Base-by-base conservation (phyloP, 2,888 invertebrate genomes). In the Galerucella pusilla region DNA sequence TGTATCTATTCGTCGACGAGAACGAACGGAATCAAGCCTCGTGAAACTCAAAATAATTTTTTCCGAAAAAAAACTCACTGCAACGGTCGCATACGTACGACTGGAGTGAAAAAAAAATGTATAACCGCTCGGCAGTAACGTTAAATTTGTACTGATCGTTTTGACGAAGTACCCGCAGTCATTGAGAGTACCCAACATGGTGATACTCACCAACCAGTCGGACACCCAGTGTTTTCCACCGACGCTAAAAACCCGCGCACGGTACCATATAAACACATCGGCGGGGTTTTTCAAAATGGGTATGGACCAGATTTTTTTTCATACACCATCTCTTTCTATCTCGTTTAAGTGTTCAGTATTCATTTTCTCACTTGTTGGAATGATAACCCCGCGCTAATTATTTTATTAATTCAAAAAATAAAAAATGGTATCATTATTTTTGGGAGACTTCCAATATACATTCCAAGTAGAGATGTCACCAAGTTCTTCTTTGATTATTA, bases 161-260 rank as follows among this genome's bases (percentile, higher is more conserved):
- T 35, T 35, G 35, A 35, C 35, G 25, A n/a, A 16, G 57, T 57
- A 57, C 46, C 70, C 74, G 67, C 77, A 82, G 84, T 84, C 85
- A 85, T 85, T 84, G 85, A 84, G 80, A 81, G 81, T 77, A 76
- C 75, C 85, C 84, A 85, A 85, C 82, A 85, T 84, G 85, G 85
- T 79, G 78, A 85, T 83, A 68, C 28, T 28, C 3, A 28, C 69
- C 79, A 80, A 79, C 83, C 82, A 82, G 78, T 80, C 81, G 79
- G 83, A 82, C 83, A 81, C 83, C 80, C 59, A 67, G 66, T 25
- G 75, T 73, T 46, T 57, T 74, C 81, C 84, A 83, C 84, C 84
- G 81, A 84, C 84, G 81, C 83, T 57, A 73, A 80, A 78, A 77
- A 80, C 80, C 81, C 81, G 79, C 83, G 82, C 83, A 78, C 75